phyloP scores from a whole-genome alignment of 2,888 invertebrate species.

The Zaprionus lineosus region DNA sequence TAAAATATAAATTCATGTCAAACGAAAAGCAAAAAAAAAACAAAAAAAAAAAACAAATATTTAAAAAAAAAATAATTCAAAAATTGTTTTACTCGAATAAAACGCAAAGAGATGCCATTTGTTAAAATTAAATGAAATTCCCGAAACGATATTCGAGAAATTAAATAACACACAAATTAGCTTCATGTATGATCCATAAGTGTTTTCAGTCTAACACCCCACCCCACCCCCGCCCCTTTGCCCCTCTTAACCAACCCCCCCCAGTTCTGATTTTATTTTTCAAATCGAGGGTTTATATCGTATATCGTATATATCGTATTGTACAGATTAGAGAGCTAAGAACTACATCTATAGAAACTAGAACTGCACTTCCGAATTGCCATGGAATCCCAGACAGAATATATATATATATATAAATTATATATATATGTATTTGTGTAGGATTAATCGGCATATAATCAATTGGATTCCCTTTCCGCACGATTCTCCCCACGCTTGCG shows the following conservation, averaged over 20 bases:
- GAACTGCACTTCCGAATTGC: constrained; percentile 40
- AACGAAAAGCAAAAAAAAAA: constrained; percentile 13
- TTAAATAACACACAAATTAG: not conserved
- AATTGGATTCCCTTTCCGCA: constrained; percentile 8
- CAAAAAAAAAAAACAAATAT: constrained; percentile 23
- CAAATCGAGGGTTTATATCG: too few species aligned
- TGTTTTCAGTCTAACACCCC: constrained; percentile 3
- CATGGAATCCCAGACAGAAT: too few species aligned
- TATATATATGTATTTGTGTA: too few species aligned
- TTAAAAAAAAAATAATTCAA: constrained; percentile 19
- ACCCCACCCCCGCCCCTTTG: too few species aligned
- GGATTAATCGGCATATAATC: too few species aligned
- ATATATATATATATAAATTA: not conserved
- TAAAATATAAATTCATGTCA: constrained; percentile 63
- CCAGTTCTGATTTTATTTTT: too few species aligned
- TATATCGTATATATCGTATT: too few species aligned
- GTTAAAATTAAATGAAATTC: not conserved
- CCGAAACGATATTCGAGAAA: not conserved
- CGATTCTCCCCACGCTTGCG: constrained; percentile 1
- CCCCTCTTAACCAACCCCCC: too few species aligned
- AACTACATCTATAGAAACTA: too few species aligned
- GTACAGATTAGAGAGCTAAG: too few species aligned
- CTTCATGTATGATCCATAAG: constrained; percentile 6
- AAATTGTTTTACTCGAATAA: constrained; percentile 30
- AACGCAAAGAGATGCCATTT: not conserved